phyloP scores from a whole-genome alignment of 2,797 vertebrate genomes.

The Corythornis leucogaster region DNA sequence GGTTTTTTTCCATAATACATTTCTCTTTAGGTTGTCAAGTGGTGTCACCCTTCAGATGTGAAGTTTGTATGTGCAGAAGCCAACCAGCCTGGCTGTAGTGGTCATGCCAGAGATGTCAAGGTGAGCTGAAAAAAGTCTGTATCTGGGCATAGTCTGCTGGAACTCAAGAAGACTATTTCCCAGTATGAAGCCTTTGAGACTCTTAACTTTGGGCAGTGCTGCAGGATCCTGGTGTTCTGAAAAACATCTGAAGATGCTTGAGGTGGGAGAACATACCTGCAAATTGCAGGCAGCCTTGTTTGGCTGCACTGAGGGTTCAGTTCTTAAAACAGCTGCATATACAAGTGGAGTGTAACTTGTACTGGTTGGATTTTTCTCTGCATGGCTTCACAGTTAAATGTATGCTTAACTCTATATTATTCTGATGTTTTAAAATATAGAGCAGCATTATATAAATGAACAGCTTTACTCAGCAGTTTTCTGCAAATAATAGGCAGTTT shows the following conservation, averaged over 20 bases:
- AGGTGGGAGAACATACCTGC: not conserved
- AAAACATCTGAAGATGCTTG: not conserved
- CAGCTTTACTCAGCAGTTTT: slow-evolving; percentile 72
- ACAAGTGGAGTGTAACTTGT: not conserved
- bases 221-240: not conserved
- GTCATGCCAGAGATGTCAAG: not conserved
- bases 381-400: not conserved
- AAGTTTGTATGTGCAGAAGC: not conserved
- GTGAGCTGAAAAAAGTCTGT: not conserved
- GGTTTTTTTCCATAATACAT: not conserved
- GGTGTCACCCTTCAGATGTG: not conserved
- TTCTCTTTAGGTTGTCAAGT: not conserved
- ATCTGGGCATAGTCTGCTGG: not conserved
- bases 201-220: not conserved
- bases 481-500: slow-evolving; percentile 83
- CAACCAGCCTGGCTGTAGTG: not conserved
- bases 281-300: not conserved
- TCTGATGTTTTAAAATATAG: not conserved
- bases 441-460: slow-evolving; percentile 19
- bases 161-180: not conserved
- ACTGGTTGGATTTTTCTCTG: not conserved
- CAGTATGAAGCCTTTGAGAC: accelerated
- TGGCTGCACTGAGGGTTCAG: not conserved
- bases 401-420: not conserved
- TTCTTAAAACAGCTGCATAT: not conserved